Percentiles rank a stretch among this genome's conserved stretches.
Conservation (phyloP, 2,888 invertebrate species). For the Fissipunctia ypsillon region DNA sequence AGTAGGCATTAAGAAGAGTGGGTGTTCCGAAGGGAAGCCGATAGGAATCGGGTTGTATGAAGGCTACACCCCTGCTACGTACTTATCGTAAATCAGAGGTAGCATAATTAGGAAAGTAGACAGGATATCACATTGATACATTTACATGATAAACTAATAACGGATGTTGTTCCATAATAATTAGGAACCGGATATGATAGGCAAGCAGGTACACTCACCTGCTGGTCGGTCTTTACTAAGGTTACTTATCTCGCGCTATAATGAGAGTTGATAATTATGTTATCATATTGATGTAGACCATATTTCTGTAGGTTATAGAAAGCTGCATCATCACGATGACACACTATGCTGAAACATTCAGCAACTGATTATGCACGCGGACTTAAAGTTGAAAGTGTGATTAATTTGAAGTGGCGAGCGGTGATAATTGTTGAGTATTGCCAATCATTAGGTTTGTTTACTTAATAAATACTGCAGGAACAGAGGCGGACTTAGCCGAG, state of each 20-base stretch:
- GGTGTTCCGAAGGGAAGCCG: too few relatives aligned
- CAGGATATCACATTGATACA: constrained; percentile 18
- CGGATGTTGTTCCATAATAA: constrained; percentile 20
- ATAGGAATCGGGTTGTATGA: too few relatives aligned
- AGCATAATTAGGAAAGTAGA: background rate
- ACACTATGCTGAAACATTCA: background rate
- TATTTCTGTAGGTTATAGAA: background rate
- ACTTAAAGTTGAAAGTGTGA: constrained; percentile 22
- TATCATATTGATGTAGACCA: background rate
- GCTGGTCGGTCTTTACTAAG: too few relatives aligned
- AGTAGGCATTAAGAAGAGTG: too few relatives aligned
- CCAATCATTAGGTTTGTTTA: background rate
- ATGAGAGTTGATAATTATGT: too few relatives aligned
- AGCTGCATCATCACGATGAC: background rate
- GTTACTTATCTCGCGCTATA: too few relatives aligned
- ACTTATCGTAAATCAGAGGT: background rate
- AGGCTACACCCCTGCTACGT: too few relatives aligned
- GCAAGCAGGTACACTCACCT: too few relatives aligned
- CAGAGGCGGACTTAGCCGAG: background rate
- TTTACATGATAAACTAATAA: constrained; percentile 5
- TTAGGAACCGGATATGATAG: background rate
- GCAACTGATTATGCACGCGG: background rate
- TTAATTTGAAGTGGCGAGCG: constrained; percentile 7
- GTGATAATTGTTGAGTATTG: constrained; percentile 2
- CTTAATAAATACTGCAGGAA: background rate